Evolutionary conservation across 2,113 vertebrate species (phyloP), one percentile per base, ranked within the genome.

Genomic region (Sardina pilchardus): DNA sequence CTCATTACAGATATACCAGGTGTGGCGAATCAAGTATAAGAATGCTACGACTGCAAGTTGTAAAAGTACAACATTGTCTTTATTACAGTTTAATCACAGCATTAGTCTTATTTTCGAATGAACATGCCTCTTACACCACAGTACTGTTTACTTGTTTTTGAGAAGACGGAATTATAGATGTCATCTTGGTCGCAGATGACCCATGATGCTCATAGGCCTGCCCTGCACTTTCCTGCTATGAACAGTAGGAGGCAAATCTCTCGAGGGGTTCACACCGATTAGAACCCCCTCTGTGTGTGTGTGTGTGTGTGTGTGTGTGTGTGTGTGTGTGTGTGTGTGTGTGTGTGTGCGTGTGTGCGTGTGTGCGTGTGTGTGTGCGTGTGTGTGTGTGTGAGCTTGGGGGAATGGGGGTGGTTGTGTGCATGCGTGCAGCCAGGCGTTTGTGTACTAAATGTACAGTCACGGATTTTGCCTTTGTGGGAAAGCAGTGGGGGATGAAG

Each of bases 391-490:
- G 63, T 71, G n/a, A 5, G 26, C 6, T 9, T 26, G n/a, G 63
- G 63, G 63, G n/a, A n/a, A n/a, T n/a, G 63, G n/a, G 14, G n/a
- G n/a, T n/a, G n/a, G n/a, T n/a, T n/a, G n/a, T 71, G n/a, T 34
- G n/a, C 63, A 34, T 34, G 12, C 30, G 26, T 34, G n/a, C 63
- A 59, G 53, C 53, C 53, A 71, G 63, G 30, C 63, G 63, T 71
- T 71, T 71, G 63, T 71, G n/a, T 71, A 34, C 26, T 71, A 71
- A 71, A 71, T 59, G 53, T 59, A 59, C 63, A 71, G 6, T 67
- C 63, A 67, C 63, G 19, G 53, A 59, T 59, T 59, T 59, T 59
- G 53, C 53, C 21, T 59, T 59, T 59, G 53, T 59, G 53, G 19
- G 19, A 59, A 67, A 67, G n/a, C 63, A 67, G 63, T 67, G n/a